Conservation (phyloP, 2,113 vertebrate species). For the Xiphorhynchus elegans region DNA sequence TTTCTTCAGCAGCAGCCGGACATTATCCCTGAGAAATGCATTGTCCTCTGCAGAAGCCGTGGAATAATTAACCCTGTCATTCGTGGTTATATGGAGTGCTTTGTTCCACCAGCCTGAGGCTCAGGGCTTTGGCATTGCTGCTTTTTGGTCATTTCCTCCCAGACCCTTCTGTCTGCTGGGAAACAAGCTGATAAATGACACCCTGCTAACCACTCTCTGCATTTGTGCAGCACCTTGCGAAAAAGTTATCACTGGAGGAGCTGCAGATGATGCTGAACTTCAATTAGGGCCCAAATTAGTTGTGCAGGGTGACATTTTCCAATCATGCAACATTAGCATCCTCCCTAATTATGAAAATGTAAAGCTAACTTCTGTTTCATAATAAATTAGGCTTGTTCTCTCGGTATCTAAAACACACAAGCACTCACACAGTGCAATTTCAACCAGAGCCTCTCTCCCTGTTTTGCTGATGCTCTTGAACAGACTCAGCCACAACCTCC, state of each 20-base stretch:
- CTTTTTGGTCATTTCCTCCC: constrained; percentile 38
- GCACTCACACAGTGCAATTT: neutral
- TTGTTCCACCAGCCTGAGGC: neutral
- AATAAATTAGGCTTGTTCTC: constrained; percentile 59
- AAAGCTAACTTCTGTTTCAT: constrained; percentile 62
- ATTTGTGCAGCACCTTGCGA: neutral
- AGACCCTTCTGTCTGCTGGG: neutral
- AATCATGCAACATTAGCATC: constrained; percentile 75
- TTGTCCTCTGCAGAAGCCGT: neutral
- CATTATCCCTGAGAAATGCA: neutral
- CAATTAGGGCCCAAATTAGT: constrained; percentile 76
- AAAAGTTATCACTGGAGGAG: constrained; percentile 46
- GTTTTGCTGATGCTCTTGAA: neutral
- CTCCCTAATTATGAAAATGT: constrained; percentile 74
- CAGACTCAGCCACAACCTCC: neutral
- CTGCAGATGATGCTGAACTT: constrained; percentile 65
- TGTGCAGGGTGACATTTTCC: constrained; percentile 75
- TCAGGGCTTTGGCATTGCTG: neutral
- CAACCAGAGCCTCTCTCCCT: neutral
- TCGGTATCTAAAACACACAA: neutral
- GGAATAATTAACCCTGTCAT: constrained; percentile 44
- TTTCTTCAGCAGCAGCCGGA: neutral
- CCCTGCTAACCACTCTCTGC: neutral
- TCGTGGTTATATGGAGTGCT: neutral
- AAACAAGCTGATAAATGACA: constrained; percentile 46